Evolutionary conservation across 1,140 invertebrate species (phyloP).

Genomic region (Drosophila teissieri): DNA sequence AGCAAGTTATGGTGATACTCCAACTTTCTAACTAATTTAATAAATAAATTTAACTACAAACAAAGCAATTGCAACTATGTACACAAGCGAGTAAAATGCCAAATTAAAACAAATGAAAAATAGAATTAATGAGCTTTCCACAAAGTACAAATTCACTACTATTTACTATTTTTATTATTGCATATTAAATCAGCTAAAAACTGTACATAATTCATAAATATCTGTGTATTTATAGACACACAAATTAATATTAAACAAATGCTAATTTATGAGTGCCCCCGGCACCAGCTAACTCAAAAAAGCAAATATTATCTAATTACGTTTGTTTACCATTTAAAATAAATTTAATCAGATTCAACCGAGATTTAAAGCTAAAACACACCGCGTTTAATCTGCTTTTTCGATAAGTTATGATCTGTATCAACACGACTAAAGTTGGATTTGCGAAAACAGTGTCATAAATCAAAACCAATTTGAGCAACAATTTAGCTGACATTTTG

Average conservation of each 20-base stretch:
- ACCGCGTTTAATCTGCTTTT: neutral
- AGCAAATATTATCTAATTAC: slow-evolving; percentile 4
- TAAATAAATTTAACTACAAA: too few relatives aligned
- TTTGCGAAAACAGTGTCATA: slow-evolving; percentile 56
- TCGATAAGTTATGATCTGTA: neutral
- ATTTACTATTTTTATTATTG: neutral
- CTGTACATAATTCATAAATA: neutral
- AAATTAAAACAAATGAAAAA: neutral
- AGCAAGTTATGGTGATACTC: neutral
- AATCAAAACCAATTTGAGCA: slow-evolving; percentile 55
- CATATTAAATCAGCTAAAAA: slow-evolving; percentile 1
- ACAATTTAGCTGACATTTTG: slow-evolving; percentile 53
- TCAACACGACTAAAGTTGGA: slow-evolving; percentile 16
- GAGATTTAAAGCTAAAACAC: neutral
- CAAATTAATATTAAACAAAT: slow-evolving; percentile 36
- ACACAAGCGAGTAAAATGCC: neutral
- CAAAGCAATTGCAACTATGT: too few relatives aligned
- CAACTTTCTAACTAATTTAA: too few relatives aligned
- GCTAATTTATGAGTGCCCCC: slow-evolving; percentile 22
- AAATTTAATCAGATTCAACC: slow-evolving; percentile 2
- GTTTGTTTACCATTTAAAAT: neutral
- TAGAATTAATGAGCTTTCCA: neutral
- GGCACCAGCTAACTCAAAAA: neutral
- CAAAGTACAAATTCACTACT: too few relatives aligned
- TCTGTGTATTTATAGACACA: slow-evolving; percentile 2